A percentile compares a stretch with the other conserved stretches of the same genome.
These are phyloP conservation scores for Thumatha senex DNA, from an alignment of 2,888 invertebrate species.

Conservation along the genomic window DNA sequence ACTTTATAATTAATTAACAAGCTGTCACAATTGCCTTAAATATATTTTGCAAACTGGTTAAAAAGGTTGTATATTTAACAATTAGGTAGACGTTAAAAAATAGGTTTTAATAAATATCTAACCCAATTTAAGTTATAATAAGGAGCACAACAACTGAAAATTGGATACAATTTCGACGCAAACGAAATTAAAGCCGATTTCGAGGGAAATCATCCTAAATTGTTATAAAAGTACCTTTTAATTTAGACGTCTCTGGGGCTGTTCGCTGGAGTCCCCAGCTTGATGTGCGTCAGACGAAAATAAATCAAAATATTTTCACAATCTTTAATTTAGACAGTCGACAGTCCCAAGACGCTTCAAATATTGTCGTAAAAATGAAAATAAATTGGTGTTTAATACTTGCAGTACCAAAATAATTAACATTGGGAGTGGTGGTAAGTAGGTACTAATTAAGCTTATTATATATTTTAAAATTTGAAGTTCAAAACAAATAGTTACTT, in stretches of 20 bases:
- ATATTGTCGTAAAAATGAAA: slow-evolving; percentile 9
- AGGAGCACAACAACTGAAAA: slow-evolving; percentile 15
- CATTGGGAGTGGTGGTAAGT: neutral
- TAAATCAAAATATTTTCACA: slow-evolving; percentile 36
- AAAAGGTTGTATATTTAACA: too few relatives aligned
- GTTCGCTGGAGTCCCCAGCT: slow-evolving; percentile 15
- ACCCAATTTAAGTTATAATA: slow-evolving; percentile 3
- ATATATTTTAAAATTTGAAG: too few relatives aligned
- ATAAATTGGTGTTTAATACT: slow-evolving; percentile 9
- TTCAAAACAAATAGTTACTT: too few relatives aligned
- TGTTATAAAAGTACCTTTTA: slow-evolving; percentile 37
- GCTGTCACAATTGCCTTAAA: neutral
- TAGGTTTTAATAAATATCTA: neutral
- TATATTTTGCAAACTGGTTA: too few relatives aligned
- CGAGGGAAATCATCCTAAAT: slow-evolving; percentile 37
- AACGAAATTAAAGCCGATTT: slow-evolving; percentile 29
- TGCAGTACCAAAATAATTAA: neutral
- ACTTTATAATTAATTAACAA: neutral
- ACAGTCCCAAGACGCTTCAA: slow-evolving; percentile 16
- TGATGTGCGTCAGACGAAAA: slow-evolving; percentile 28
- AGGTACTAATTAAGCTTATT: too few relatives aligned
- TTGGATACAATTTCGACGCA: slow-evolving; percentile 22
- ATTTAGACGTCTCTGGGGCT: slow-evolving; percentile 32
- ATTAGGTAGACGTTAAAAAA: too few relatives aligned
- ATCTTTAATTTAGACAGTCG: slow-evolving; percentile 26